A percentile compares a stretch with the other conserved stretches of the same genome.
phyloP scores from a whole-genome alignment of 2,113 vertebrate species.

The Psittacula cyanocephala region DNA sequence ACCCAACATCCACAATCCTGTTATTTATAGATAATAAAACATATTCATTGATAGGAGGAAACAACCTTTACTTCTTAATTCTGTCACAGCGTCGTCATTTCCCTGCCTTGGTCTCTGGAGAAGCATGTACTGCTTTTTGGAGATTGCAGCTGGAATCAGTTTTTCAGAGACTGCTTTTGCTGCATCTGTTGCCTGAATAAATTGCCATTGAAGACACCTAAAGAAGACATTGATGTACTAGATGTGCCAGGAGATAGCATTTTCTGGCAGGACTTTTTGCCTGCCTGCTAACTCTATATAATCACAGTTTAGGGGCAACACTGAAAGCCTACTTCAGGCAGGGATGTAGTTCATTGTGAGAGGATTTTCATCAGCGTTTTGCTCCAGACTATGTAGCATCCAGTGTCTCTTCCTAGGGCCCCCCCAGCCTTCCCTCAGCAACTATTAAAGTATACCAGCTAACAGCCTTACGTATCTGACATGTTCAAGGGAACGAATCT shows the following conservation, averaged over 20 bases:
- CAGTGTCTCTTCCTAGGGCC: background rate
- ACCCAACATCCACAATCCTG: background rate
- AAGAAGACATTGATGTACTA: background rate
- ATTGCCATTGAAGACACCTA: background rate
- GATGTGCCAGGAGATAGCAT: conserved; percentile 11
- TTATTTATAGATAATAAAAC: background rate
- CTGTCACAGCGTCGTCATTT: background rate
- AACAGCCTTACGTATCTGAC: background rate
- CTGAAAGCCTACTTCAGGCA: background rate
- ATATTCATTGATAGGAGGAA: background rate
- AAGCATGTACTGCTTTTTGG: background rate
- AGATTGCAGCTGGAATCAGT: background rate
- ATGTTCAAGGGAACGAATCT: background rate
- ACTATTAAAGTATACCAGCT: background rate
- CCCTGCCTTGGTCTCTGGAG: background rate
- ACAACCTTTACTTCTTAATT: background rate
- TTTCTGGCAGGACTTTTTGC: conserved; percentile 18
- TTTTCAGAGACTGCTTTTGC: background rate
- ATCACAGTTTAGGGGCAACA: background rate
- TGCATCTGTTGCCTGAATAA: conserved; percentile 26
- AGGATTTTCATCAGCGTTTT: background rate
- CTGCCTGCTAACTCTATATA: background rate
- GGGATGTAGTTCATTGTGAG: background rate
- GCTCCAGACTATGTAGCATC: background rate
- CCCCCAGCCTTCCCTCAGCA: background rate